phyloP scores from a whole-genome alignment of 2,797 vertebrate genomes.

The Myotis myotis region DNA sequence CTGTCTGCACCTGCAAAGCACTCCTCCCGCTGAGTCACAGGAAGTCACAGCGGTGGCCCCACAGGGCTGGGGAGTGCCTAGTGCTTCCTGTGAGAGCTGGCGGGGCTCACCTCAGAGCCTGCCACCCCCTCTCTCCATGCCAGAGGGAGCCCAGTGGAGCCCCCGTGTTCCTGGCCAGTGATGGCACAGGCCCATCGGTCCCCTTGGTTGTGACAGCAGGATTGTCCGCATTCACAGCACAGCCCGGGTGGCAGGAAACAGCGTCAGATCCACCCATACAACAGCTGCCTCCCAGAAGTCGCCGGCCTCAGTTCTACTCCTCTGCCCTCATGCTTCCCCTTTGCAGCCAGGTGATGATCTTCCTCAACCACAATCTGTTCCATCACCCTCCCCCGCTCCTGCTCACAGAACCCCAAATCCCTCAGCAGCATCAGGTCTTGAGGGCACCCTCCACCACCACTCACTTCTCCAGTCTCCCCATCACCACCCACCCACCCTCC shows the following conservation, averaged over 20 bases:
- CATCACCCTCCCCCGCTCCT: background rate
- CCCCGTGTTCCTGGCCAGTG: background rate
- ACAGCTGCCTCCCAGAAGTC: background rate
- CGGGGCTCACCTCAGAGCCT: rapidly evolving
- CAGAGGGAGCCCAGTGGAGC: background rate
- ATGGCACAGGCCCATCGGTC: background rate
- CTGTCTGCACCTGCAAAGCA: background rate
- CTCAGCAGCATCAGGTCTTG: background rate
- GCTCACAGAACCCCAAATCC: background rate
- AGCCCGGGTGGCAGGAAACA: background rate
- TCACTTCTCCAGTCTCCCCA: background rate
- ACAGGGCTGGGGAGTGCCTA: rapidly evolving
- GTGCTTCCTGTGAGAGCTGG: rapidly evolving
- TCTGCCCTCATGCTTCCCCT: background rate
- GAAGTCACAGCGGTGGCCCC: rapidly evolving
- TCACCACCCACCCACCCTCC: background rate
- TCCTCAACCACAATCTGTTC: background rate
- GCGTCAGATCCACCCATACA: background rate
- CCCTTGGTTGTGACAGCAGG: background rate
- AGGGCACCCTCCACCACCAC: background rate
- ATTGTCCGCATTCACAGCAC: background rate
- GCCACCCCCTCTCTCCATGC: background rate
- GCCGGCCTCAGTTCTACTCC: no score
- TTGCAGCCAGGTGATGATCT: no score
- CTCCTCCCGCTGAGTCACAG: background rate